These are phyloP conservation scores for Alces alces DNA, from an alignment of 2,113 vertebrate genomes.

Conservation along the genomic window DNA sequence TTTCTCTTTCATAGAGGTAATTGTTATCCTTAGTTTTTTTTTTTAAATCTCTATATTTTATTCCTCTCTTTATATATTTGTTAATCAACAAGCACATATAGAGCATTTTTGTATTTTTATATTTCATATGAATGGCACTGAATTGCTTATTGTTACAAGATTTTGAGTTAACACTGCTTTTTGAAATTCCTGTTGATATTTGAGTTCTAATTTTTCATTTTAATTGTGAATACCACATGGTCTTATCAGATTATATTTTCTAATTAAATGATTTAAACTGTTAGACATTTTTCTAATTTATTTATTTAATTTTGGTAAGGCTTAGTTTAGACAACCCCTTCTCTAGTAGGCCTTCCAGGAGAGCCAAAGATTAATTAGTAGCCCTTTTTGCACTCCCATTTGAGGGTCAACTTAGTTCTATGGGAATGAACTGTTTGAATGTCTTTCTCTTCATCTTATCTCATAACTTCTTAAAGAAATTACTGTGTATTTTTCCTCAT, in stretches of 20 bases:
- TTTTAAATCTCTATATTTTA: not conserved
- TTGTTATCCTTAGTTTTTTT: not conserved
- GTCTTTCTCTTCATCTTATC: not conserved
- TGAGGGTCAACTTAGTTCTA: not conserved
- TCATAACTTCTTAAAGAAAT: not conserved
- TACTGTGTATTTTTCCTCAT: not conserved
- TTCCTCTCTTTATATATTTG: not conserved
- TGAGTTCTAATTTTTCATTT: not conserved
- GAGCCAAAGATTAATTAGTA: not conserved
- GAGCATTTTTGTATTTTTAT: not conserved
- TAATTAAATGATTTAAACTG: not conserved
- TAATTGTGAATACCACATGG: not conserved
- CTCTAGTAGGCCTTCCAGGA: not conserved
- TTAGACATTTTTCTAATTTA: not conserved
- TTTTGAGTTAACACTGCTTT: not conserved
- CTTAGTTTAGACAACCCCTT: not conserved
- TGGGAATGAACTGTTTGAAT: not conserved
- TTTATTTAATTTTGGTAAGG: not conserved
- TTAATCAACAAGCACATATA: not conserved
- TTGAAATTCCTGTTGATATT: not conserved
- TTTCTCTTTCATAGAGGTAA: not conserved
- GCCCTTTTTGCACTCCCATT: not conserved
- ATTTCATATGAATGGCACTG: not conserved
- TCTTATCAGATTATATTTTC: not conserved
- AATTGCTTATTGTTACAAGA: not conserved